A percentile compares a stretch with the other conserved stretches of the same genome.
phyloP scores from a whole-genome alignment of 2,113 vertebrate species.

The Ardeotis arabs region DNA sequence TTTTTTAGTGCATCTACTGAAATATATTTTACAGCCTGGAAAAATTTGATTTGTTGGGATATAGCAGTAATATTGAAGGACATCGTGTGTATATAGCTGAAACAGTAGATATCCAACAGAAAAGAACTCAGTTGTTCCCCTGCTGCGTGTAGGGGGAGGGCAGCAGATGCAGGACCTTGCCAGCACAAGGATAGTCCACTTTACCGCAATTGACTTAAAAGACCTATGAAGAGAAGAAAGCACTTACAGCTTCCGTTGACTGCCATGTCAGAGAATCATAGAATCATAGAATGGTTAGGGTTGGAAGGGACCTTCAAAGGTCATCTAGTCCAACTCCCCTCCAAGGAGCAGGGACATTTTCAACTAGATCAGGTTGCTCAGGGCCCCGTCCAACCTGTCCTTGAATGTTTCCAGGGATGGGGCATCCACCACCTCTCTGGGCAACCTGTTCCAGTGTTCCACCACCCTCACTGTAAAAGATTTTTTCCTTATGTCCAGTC shows the following conservation, averaged over 20 bases:
- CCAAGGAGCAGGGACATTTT: no score
- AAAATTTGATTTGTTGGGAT: neutral
- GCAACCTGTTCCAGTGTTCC: no score
- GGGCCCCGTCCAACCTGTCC: no score
- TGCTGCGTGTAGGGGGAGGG: neutral
- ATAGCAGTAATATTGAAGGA: neutral
- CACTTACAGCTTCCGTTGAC: neutral
- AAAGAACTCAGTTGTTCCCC: neutral
- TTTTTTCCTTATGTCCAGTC: no score
- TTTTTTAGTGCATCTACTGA: neutral
- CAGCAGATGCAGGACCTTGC: neutral
- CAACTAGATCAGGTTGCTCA: no score
- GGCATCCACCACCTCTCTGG: no score
- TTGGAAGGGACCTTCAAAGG: no score
- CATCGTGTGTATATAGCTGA: neutral
- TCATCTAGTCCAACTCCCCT: no score
- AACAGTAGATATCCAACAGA: neutral
- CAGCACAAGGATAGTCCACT: neutral
- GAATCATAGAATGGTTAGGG: no score
- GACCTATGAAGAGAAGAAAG: neutral
- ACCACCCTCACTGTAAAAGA: no score
- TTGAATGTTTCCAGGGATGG: no score
- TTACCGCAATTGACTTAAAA: neutral
- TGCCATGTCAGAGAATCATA: neutral
- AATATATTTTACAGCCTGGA: neutral